phyloP scores from a whole-genome alignment of 2,888 invertebrate species.

The Morinoia aosen region DNA sequence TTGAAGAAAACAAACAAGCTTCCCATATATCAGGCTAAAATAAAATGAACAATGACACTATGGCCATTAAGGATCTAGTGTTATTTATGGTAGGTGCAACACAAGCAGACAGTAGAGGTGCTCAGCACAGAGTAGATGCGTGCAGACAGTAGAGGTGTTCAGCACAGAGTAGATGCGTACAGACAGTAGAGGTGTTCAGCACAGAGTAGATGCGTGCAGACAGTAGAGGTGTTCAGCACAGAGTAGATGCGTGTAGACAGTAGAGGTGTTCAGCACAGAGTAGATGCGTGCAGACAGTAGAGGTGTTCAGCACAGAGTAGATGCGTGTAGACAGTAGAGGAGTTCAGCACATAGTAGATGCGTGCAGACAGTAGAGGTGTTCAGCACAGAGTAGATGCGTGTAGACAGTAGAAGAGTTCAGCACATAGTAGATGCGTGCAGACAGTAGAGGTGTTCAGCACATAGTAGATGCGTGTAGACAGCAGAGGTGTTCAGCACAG shows the following conservation, averaged over 20 bases:
- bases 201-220: too few relatives aligned
- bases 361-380: background rate
- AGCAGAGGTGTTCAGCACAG: background rate
- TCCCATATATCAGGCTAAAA: too few relatives aligned
- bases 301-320: too few relatives aligned
- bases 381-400: background rate
- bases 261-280: too few relatives aligned
- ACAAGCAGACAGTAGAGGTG: background rate
- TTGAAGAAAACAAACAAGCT: too few relatives aligned
- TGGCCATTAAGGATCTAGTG: too few relatives aligned
- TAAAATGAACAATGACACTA: too few relatives aligned
- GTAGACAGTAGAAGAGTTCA: background rate
- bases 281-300: too few relatives aligned
- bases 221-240: too few relatives aligned
- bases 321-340: too few relatives aligned
- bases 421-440: background rate
- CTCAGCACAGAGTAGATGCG: background rate
- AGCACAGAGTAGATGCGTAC: background rate
- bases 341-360: background rate
- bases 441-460: background rate
- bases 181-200: too few relatives aligned
- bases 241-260: too few relatives aligned
- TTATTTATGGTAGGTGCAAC: background rate
- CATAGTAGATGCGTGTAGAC: background rate
- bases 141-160: background rate